phyloP scores from a whole-genome alignment of 2,797 vertebrate genomes.

The Dipus sagitta region DNA sequence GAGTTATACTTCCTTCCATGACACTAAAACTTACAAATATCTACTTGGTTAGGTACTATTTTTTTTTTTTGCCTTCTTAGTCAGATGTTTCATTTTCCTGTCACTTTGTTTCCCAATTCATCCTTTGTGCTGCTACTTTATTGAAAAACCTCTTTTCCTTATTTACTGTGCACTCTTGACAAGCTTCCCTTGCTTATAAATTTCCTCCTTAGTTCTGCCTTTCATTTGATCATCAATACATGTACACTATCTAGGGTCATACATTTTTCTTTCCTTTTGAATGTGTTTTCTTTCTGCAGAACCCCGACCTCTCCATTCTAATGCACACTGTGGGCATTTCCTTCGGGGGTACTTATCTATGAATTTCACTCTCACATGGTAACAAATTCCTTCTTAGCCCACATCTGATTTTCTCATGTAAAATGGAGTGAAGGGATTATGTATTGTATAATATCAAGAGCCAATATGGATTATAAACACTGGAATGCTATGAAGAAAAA shows the following conservation, averaged over 20 bases:
- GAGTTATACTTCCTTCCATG: background rate
- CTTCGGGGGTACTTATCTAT: background rate
- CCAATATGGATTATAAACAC: slow-evolving; percentile 26
- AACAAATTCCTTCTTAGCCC: slow-evolving; percentile 21
- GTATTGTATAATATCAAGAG: background rate
- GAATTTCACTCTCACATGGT: background rate
- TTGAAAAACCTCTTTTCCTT: background rate
- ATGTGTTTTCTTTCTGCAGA: slow-evolving; percentile 10
- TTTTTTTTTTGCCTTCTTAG: background rate
- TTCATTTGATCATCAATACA: background rate
- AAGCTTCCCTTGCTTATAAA: background rate
- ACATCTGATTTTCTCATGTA: background rate
- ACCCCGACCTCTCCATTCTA: slow-evolving; percentile 2
- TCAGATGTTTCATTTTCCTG: slow-evolving; percentile 44
- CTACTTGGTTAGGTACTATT: background rate
- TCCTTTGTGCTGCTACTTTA: background rate
- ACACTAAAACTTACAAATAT: slow-evolving; percentile 36
- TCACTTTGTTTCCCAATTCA: slow-evolving; percentile 19
- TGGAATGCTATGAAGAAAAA: slow-evolving; percentile 1
- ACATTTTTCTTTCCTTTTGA: background rate
- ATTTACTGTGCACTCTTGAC: too few species aligned
- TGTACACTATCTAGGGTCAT: background rate
- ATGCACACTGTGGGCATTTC: slow-evolving; percentile 5
- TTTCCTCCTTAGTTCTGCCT: background rate
- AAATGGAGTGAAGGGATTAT: background rate